Evolutionary conservation across 2,888 invertebrate genomes (phyloP).

Genomic region (Mechanitis mazaeus): DNA sequence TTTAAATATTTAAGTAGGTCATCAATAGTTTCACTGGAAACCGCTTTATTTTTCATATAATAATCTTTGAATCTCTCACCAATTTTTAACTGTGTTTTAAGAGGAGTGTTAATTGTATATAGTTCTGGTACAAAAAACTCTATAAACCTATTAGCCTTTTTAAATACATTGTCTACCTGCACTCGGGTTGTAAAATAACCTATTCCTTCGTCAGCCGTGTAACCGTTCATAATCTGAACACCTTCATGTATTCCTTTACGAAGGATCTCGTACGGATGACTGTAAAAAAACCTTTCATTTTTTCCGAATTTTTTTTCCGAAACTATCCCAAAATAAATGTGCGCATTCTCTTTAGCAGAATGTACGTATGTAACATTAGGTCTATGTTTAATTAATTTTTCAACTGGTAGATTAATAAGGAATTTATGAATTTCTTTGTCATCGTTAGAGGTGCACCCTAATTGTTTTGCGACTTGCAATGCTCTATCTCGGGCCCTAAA

Average conservation of each 20-base stretch:
- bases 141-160: slow-evolving; percentile 31
- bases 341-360: slow-evolving; percentile 2
- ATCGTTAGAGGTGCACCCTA: slow-evolving; percentile 49
- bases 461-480: slow-evolving; percentile 39
- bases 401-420: slow-evolving; percentile 43
- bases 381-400: slow-evolving; percentile 34
- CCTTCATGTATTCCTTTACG: slow-evolving; percentile 64
- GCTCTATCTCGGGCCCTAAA: slow-evolving; percentile 69
- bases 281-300: slow-evolving; percentile 43
- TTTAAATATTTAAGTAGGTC: slow-evolving; percentile 32
- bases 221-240: slow-evolving; percentile 82
- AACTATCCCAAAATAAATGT: slow-evolving; percentile 34
- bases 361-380: slow-evolving; percentile 9
- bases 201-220: slow-evolving; percentile 81
- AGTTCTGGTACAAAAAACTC: slow-evolving; percentile 35
- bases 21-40: slow-evolving; percentile 31
- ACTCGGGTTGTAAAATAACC: slow-evolving; percentile 14
- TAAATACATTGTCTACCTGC: slow-evolving; percentile 7
- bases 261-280: slow-evolving; percentile 44
- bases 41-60: slow-evolving; percentile 31
- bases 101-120: slow-evolving; percentile 25
- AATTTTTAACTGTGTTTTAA: slow-evolving; percentile 35
- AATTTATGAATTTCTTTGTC: slow-evolving; percentile 48
- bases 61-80: slow-evolving; percentile 35
- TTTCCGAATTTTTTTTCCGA: slow-evolving; percentile 41